A percentile compares a stretch with the other conserved stretches of the same genome.
phyloP scores from a whole-genome alignment of 2,797 vertebrate species.

The Vipera latastei region DNA sequence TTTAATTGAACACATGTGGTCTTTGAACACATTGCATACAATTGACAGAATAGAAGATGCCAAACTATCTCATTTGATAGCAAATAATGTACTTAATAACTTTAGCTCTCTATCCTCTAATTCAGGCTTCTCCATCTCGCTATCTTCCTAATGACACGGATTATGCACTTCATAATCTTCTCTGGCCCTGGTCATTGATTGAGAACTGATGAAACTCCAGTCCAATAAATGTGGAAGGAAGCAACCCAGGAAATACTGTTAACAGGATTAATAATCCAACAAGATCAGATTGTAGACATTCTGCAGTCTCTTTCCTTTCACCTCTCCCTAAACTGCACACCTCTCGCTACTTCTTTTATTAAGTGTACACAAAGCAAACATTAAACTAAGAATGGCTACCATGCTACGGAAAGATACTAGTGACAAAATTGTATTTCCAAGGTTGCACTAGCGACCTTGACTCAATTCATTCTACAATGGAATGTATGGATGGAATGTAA shows the following conservation, averaged over 20 bases:
- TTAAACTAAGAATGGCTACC: neutral
- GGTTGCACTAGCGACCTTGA: neutral
- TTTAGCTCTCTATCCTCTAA: neutral
- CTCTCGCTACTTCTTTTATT: neutral
- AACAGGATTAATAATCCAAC: neutral
- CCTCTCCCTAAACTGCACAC: neutral
- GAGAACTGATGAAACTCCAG: neutral
- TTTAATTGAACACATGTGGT: neutral
- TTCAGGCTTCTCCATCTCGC: neutral
- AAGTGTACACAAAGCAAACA: neutral
- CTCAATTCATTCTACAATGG: neutral
- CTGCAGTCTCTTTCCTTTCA: neutral
- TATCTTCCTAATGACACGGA: neutral
- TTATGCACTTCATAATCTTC: neutral
- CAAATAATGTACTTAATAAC: neutral
- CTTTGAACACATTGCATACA: neutral
- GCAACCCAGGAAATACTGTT: neutral
- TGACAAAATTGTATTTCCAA: neutral
- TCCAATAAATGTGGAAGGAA: neutral
- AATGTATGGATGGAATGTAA: neutral
- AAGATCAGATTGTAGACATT: neutral
- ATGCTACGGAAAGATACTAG: neutral
- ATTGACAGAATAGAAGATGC: neutral
- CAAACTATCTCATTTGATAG: neutral
- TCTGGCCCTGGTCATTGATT: neutral